These are phyloP conservation scores for Myotis lucifugus DNA, from an alignment of 2,113 vertebrate genomes.

Conservation along the genomic window DNA sequence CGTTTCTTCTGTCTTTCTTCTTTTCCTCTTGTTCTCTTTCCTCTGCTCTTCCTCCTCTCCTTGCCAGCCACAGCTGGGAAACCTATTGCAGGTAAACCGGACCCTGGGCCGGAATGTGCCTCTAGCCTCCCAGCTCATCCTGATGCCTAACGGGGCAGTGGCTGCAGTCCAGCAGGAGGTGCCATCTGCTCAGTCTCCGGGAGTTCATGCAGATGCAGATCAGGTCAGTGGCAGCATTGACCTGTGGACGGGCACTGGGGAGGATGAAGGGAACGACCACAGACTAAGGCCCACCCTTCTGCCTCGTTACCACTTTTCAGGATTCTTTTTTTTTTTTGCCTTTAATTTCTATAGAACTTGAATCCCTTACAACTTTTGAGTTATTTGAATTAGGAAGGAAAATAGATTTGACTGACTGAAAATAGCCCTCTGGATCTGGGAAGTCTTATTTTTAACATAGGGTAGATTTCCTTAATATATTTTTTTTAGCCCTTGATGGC, in stretches of 20 bases:
- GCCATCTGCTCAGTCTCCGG: slow-evolving; percentile 86
- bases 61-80: slow-evolving; percentile 90
- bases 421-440: background rate
- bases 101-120: slow-evolving; percentile 91
- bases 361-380: background rate
- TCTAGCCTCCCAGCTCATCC: slow-evolving; percentile 96
- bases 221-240: slow-evolving; percentile 88
- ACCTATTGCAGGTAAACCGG: slow-evolving; percentile 90
- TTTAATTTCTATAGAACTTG: background rate
- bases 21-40: slow-evolving; percentile 58
- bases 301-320: background rate
- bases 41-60: slow-evolving; percentile 64
- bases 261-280: background rate
- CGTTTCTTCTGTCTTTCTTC: slow-evolving; percentile 70
- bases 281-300: background rate
- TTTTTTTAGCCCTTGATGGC: background rate
- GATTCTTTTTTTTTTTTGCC: background rate
- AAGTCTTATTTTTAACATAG: background rate
- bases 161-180: slow-evolving; percentile 95
- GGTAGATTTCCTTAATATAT: background rate
- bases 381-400: slow-evolving; percentile 3
- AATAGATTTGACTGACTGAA: background rate
- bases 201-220: slow-evolving; percentile 92
- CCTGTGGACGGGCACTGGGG: background rate
- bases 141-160: slow-evolving; percentile 97